Percentiles rank a stretch among this genome's conserved stretches.
phyloP scores from a whole-genome alignment of 2,797 vertebrate genomes.

The Pseudocheirus occidentalis region DNA sequence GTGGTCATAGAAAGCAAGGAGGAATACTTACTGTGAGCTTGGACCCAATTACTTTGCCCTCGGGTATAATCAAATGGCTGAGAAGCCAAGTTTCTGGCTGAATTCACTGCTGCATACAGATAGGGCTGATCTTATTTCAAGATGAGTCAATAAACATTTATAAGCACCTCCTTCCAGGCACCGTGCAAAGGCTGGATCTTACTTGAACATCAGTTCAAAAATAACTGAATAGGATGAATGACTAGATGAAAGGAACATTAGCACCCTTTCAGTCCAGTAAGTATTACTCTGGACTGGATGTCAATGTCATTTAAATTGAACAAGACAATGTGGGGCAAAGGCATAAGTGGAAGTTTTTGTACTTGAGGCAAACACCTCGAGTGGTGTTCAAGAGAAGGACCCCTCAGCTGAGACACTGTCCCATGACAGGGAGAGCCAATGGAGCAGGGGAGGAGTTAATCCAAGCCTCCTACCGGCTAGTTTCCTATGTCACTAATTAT shows the following conservation, averaged over 20 bases:
- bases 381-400: neutral
- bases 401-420: neutral
- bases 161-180: neutral
- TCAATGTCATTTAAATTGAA: constrained; percentile 39
- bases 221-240: neutral
- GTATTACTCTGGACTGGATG: constrained; percentile 34
- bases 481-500: neutral
- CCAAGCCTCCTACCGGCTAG: too few species aligned
- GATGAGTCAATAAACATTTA: neutral
- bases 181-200: neutral
- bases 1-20: constrained; percentile 59
- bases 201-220: neutral
- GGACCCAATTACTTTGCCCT: constrained; percentile 44
- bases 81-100: constrained; percentile 55
- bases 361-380: neutral
- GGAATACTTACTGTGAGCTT: constrained; percentile 62
- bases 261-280: constrained; percentile 11
- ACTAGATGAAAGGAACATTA: constrained; percentile 2
- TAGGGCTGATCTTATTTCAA: constrained; percentile 4
- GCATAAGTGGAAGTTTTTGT: neutral
- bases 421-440: neutral
- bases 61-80: constrained; percentile 67
- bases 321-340: neutral
- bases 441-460: neutral
- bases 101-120: constrained; percentile 58